Conservation (phyloP, 1,140 invertebrate species). For the Drosophila erecta region DNA sequence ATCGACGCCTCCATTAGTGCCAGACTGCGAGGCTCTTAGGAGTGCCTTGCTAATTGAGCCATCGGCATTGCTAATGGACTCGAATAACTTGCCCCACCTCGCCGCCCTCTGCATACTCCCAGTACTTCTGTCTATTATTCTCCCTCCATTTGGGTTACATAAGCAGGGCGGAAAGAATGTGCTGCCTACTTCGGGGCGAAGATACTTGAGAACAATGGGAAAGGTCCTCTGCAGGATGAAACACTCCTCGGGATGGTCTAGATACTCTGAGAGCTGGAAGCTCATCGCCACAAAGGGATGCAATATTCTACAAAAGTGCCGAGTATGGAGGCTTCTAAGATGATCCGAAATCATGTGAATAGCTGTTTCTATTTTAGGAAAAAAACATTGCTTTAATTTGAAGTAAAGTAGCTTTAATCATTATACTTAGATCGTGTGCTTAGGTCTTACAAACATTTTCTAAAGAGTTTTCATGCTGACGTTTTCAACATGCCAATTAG, state of each 20-base stretch:
- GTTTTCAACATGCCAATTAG: constrained; percentile 23
- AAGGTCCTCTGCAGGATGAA: constrained; percentile 21
- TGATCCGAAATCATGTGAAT: neutral
- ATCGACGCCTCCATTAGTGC: constrained; percentile 71
- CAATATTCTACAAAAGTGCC: neutral
- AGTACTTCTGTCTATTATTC: constrained; percentile 4
- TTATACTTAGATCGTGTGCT: too few relatives aligned
- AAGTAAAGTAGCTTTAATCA: too few relatives aligned
- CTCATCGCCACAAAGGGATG: neutral
- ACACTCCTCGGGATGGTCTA: constrained; percentile 1
- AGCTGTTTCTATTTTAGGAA: too few relatives aligned
- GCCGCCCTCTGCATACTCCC: neutral
- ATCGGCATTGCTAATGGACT: constrained; percentile 63
- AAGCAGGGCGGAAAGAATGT: constrained; percentile 15
- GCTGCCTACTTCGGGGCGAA: constrained; percentile 26
- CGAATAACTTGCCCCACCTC: constrained; percentile 42
- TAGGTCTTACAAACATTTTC: neutral
- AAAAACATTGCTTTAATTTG: too few relatives aligned
- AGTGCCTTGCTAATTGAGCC: constrained; percentile 59
- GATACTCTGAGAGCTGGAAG: constrained; percentile 1
- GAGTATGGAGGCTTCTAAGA: neutral
- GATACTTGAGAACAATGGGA: constrained; percentile 38
- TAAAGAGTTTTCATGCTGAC: neutral
- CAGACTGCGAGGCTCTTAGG: constrained; percentile 43
- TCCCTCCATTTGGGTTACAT: constrained; percentile 39